Conservation (phyloP, 2,888 invertebrate species). For the Gryllus longicercus region DNA sequence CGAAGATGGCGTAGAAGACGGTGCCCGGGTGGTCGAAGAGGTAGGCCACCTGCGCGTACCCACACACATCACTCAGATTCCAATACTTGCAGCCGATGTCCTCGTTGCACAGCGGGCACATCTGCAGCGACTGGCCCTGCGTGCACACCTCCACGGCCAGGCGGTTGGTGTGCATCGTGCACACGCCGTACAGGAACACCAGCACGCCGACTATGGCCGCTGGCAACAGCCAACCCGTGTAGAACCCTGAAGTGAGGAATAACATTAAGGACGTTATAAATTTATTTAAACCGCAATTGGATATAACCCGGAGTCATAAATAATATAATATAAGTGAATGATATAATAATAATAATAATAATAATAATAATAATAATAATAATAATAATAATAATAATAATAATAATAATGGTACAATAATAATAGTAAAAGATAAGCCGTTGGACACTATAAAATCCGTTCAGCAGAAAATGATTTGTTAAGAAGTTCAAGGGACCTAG, state of each 20-base stretch:
- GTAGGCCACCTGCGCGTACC: constrained; percentile 51
- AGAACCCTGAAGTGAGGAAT: constrained; percentile 49
- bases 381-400: no score
- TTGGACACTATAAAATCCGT: no score
- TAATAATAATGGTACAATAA: no score
- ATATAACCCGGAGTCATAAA: no score
- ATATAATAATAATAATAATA: no score
- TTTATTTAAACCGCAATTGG: no score
- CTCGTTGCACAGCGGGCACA: constrained; percentile 57
- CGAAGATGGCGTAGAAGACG: constrained; percentile 54
- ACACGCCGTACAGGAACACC: constrained; percentile 54
- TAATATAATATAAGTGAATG: no score
- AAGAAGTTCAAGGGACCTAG: no score
- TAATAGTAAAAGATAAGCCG: no score
- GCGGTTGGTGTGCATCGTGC: constrained; percentile 49
- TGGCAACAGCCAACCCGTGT: constrained; percentile 56
- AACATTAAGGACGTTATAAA: background rate
- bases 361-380: no score
- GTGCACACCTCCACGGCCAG: constrained; percentile 53
- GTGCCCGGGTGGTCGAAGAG: constrained; percentile 58
- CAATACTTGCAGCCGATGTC: constrained; percentile 53
- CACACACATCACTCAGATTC: constrained; percentile 54
- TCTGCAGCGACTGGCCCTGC: constrained; percentile 46
- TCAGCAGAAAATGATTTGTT: no score
- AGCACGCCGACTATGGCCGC: constrained; percentile 54